Base-by-base conservation (phyloP, 1,140 invertebrate genomes). In the Antheraea mylitta region DNA sequence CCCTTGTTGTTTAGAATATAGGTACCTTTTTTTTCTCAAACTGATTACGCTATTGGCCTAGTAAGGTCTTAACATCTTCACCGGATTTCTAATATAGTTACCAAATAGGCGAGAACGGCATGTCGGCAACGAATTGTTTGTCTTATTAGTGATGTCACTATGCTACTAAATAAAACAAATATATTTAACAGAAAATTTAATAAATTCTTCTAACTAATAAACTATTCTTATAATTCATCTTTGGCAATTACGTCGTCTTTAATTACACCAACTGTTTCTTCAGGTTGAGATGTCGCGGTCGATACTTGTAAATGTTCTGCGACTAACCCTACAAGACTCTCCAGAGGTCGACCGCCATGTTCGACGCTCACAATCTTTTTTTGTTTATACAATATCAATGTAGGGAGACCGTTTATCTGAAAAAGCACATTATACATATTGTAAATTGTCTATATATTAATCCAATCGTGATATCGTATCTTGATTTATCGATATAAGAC, bases 341-440 rank as follows among this genome's bases (percentile, higher is more conserved):
- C 87, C 1, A 91, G 67, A 0, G 86, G 82, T 30, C 73, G 71
- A 0, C 81, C 79, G n/a, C 89, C 89, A 36, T 87, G 77, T 66
- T 88, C 87, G 18, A 87, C 66, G 71, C 69, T 85, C 6, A 88
- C 82, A 13, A 90, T 82, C 65, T 87, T 87, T 66, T 90, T 90
- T n/a, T 89, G 73, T 71, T 87, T 90, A 69, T 91, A 91, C 7
- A 91, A 63, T 18, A 89, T 81, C 58, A 90, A 67, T 7, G 89
- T 91, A 9, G 89, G 89, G 7, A 89, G 74, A 11, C 82, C 78
- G 61, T 79, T 87, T 68, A 91, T 87, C 89, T 91, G 70, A 69
- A 82, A 58, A 42, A 65, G 7, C 2, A 42, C 38, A 73, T 78
- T 37, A 45, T 30, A 18, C n/a, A 36, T 63, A 13, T 10, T 37